Evolutionary conservation across 2,888 invertebrate genomes (phyloP).

Genomic region (Drosophila helvetica): DNA sequence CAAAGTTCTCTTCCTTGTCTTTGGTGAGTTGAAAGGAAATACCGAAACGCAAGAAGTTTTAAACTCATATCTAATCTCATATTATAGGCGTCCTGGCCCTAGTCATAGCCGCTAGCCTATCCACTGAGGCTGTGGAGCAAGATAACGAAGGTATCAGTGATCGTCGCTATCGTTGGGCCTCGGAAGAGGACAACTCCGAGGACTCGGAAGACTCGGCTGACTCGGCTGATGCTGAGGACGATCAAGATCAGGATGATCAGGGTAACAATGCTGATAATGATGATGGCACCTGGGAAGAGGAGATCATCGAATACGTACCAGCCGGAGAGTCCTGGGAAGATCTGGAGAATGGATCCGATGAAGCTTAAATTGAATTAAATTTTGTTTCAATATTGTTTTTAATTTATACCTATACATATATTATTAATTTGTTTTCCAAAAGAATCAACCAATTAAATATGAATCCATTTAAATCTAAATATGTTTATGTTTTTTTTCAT

Average conservation of each 20-base stretch:
- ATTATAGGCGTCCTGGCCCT: slow-evolving; percentile 61
- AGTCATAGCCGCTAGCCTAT: slow-evolving; percentile 38
- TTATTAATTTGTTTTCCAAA: slow-evolving; percentile 19
- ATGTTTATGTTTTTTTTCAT: no score
- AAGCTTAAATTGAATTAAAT: slow-evolving; percentile 7
- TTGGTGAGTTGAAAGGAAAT: slow-evolving; percentile 49
- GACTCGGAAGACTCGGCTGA: not conserved
- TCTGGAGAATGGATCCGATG: slow-evolving; percentile 12
- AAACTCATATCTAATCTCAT: not conserved
- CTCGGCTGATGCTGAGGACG: not conserved
- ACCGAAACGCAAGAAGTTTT: not conserved
- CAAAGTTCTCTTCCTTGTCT: slow-evolving; percentile 59
- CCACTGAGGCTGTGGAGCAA: slow-evolving; percentile 4
- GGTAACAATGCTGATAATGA: not conserved
- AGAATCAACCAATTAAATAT: not conserved
- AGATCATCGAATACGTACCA: slow-evolving; percentile 7
- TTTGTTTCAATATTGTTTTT: not conserved
- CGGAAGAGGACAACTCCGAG: slow-evolving; percentile 33
- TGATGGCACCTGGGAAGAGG: not conserved
- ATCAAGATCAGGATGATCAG: slow-evolving; percentile 11
- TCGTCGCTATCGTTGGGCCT: slow-evolving; percentile 66
- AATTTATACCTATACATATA: not conserved
- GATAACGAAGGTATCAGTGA: slow-evolving; percentile 52
- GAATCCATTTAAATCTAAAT: not conserved
- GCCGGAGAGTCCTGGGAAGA: slow-evolving; percentile 1